A percentile compares a stretch with the other conserved stretches of the same genome.
Evolutionary conservation across 2,113 vertebrate genomes (phyloP).

Genomic region (Coptodon bakossiorum): DNA sequence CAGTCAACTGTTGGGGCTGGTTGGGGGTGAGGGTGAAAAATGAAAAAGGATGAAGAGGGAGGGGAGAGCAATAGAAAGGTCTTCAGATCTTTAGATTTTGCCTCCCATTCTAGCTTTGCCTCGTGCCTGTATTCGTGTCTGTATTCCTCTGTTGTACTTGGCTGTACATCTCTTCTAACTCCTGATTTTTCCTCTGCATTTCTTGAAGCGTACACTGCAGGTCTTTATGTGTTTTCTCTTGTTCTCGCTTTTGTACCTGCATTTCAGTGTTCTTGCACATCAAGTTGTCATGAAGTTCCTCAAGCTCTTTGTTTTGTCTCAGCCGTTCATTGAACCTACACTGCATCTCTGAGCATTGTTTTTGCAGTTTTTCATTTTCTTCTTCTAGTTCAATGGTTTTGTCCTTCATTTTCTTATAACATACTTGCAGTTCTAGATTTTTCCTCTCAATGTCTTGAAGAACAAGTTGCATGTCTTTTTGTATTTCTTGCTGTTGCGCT

Average conservation of each 20-base stretch:
- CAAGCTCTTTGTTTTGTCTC: not conserved
- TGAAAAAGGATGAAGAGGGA: not conserved
- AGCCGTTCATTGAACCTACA: not conserved
- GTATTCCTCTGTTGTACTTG: not conserved
- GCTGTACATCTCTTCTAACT: not conserved
- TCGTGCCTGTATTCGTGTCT: not conserved
- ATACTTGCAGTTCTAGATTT: not conserved
- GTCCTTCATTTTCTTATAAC: not conserved
- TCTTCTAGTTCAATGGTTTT: not conserved
- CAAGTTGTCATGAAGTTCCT: not conserved
- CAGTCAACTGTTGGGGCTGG: not conserved
- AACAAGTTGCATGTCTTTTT: not conserved
- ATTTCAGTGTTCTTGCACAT: not conserved
- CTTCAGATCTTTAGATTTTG: not conserved
- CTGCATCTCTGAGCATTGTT: not conserved
- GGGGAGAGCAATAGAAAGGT: not conserved
- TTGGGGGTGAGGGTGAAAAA: not conserved
- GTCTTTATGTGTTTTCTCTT: not conserved
- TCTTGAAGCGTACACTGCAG: not conserved
- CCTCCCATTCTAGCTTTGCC: not conserved
- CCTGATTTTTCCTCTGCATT: not conserved
- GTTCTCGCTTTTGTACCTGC: not conserved
- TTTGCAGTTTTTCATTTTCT: not conserved
- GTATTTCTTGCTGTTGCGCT: not conserved
- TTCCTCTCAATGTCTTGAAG: not conserved